Base-by-base conservation (phyloP, 2,113 vertebrate genomes). In the Gallinago media region DNA sequence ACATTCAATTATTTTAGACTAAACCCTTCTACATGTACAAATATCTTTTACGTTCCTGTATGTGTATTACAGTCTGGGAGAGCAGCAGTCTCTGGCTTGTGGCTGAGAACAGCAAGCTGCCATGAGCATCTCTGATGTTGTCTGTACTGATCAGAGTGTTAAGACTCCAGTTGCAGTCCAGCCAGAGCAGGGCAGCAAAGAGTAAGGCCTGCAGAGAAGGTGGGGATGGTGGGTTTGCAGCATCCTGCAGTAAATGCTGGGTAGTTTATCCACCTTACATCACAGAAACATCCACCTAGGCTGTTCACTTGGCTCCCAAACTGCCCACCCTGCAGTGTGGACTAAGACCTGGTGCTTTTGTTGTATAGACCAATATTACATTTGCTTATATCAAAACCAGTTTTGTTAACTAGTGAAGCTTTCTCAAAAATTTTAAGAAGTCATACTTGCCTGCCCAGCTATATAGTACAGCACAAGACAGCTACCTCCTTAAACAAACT, bases 11-110 rank as follows among this genome's bases (percentile, higher is more conserved):
- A 73, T 76, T 92, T 89, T 67, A 88, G 38, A 38, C 15, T 70
- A 85, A 94, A 88, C 22, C n/a, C 23, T 31, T 79, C 89, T 83
- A 85, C 38, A 25, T 38, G 46, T 79, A 90, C 26, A 80, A 95
- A 89, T 73, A 32, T 49, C 8, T 79, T 92, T 85, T 90, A 1
- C 76, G 86, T 93, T 46, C 15, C 15, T 4, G 29, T 49, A 17
- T 1, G 2, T 38, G 32, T 20, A 26, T 77, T 50, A 66, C 36
- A 83, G 55, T 73, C 26, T 66, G 12, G 4, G 17, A 80, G 38
- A 92, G 23, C 40, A 88, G 38, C 6, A 81, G 61, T n/a, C 15
- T 5, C 17, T 34, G 8, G 17, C 13, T 91, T 59, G 29, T 47
- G 20, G 9, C 18, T 82, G 56, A 96, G 47, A 89, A 36, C 0